phyloP scores from a whole-genome alignment of 2,113 vertebrate species.

The Pseudorectes ferrugineus region DNA sequence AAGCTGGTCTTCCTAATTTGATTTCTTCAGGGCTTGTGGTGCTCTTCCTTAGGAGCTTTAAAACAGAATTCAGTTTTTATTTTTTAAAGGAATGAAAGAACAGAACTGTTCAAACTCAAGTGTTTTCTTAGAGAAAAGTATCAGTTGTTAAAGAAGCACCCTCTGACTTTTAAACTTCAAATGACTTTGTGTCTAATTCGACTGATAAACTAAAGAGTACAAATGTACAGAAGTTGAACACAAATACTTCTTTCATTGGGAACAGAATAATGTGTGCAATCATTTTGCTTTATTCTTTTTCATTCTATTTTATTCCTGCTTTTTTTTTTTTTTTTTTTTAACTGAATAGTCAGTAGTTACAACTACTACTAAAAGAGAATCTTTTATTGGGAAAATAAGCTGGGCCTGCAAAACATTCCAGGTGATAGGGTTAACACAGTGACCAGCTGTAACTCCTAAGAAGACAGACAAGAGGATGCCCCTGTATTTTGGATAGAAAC shows the following conservation, averaged over 20 bases:
- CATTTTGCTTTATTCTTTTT: neutral
- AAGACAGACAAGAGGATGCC: neutral
- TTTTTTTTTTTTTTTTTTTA: neutral
- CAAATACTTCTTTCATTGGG: neutral
- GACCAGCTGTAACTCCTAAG: neutral
- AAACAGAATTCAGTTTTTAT: neutral
- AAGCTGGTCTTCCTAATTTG: neutral
- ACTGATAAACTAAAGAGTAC: neutral
- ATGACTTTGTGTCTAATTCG: neutral
- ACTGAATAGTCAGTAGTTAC: neutral
- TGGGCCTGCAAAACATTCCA: neutral
- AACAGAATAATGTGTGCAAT: neutral
- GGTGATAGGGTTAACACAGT: neutral
- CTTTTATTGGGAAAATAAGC: neutral
- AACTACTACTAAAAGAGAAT: neutral
- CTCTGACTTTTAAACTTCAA: slow-evolving; percentile 39
- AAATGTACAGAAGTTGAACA: neutral
- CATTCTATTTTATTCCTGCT: neutral
- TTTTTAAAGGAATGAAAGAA: neutral
- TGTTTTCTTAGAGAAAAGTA: slow-evolving; percentile 1
- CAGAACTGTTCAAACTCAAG: neutral
- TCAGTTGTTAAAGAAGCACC: slow-evolving; percentile 38
- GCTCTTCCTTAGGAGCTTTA: slow-evolving; percentile 13
- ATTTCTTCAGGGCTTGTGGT: slow-evolving; percentile 6
- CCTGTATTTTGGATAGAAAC: slow-evolving; percentile 5